These are phyloP conservation scores for Pterocles orientalis DNA, from an alignment of 2,113 vertebrate species.

Conservation along the genomic window DNA sequence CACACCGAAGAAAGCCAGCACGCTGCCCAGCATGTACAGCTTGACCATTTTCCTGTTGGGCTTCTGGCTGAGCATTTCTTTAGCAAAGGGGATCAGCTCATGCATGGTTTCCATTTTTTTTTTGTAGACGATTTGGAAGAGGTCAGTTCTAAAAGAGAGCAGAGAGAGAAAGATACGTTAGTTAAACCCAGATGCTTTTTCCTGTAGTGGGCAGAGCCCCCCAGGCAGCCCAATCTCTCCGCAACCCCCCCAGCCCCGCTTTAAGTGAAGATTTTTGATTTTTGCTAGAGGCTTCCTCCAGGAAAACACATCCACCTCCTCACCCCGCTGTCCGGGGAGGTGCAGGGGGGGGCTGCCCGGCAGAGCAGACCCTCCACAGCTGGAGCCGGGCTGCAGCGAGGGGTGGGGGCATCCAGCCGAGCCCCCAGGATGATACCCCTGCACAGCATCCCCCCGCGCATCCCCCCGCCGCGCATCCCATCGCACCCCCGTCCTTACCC, in stretches of 20 bases:
- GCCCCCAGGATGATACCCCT: fast-evolving
- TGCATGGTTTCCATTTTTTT: slow-evolving; percentile 81
- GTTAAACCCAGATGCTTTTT: background rate
- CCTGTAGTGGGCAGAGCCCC: fast-evolving
- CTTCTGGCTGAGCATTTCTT: slow-evolving; percentile 84
- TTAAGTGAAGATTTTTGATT: fast-evolving
- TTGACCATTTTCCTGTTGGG: slow-evolving; percentile 82
- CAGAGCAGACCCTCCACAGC: background rate
- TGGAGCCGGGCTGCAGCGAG: background rate
- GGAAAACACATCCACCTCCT: fast-evolving
- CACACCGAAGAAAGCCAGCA: slow-evolving; percentile 83
- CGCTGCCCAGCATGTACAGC: slow-evolving; percentile 88
- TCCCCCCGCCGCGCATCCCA: background rate
- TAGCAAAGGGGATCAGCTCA: slow-evolving; percentile 88
- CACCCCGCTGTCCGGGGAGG: fast-evolving
- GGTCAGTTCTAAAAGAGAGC: background rate
- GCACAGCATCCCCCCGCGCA: background rate
- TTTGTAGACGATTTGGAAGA: background rate
- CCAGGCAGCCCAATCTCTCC: background rate
- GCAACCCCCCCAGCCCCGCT: background rate
- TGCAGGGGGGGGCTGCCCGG: fast-evolving
- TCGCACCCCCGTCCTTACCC: background rate
- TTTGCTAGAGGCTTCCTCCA: background rate
- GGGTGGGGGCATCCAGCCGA: fast-evolving
- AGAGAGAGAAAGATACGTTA: background rate